These are phyloP conservation scores for Antedon mediterranea DNA, from an alignment of 53 echinoderm and acorn worm genomes.

Conservation along the genomic window DNA sequence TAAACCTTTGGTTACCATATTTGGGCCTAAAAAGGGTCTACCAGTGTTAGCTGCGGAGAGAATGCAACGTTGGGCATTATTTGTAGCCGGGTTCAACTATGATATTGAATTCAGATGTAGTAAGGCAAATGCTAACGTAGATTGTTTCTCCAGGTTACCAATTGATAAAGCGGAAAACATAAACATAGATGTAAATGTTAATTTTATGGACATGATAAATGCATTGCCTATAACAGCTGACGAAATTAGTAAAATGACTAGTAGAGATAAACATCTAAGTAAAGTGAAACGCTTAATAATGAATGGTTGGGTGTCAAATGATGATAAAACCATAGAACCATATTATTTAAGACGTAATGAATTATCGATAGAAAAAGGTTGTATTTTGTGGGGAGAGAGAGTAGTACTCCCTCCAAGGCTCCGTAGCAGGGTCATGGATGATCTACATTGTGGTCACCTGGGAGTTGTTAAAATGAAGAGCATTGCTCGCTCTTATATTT, in stretches of 20 bases:
- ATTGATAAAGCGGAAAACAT: background rate
- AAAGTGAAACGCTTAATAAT: constrained; percentile 2
- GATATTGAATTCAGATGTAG: constrained; percentile 3
- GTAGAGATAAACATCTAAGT: background rate
- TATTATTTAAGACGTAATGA: background rate
- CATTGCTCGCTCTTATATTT: background rate
- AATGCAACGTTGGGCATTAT: constrained; percentile 10
- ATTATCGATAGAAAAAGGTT: background rate
- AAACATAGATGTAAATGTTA: constrained; percentile 3
- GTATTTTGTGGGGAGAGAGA: constrained; percentile 2
- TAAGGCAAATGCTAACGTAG: constrained; percentile 6
- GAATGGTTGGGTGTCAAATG: constrained; percentile 5
- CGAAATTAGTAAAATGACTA: background rate
- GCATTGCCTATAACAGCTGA: background rate
- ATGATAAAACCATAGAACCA: constrained; percentile 3
- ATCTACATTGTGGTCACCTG: background rate
- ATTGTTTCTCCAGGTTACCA: constrained; percentile 33
- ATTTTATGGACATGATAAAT: constrained; percentile 5
- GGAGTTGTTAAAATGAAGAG: constrained; percentile 12
- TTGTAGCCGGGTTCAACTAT: constrained; percentile 8
- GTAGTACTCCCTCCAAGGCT: background rate
- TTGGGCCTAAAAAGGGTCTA: constrained; percentile 5
- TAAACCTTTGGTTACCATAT: background rate
- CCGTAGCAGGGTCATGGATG: background rate
- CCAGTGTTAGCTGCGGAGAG: constrained; percentile 7